Evolutionary conservation across 2,113 vertebrate species (phyloP).

Genomic region (Polypterus bichir): DNA sequence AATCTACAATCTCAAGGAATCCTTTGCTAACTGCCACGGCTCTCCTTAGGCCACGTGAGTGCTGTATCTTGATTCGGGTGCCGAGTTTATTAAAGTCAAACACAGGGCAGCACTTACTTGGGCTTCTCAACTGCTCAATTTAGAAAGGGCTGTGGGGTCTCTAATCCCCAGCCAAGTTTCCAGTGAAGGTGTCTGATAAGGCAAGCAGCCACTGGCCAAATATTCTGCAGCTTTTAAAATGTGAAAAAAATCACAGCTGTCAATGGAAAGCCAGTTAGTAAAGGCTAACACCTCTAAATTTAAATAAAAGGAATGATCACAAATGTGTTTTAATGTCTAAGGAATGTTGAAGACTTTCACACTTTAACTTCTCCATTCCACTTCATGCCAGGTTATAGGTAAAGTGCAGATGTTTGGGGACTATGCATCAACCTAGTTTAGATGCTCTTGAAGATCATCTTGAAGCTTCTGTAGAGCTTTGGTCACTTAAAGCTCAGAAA

Average conservation of each 20-base stretch:
- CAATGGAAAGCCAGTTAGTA: conserved; percentile 20
- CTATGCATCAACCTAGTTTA: no score
- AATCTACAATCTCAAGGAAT: no score
- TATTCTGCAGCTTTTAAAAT: conserved; percentile 31
- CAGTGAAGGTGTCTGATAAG: conserved; percentile 63
- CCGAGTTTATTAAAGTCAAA: neutral
- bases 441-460: no score
- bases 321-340: conserved; percentile 5
- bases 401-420: no score
- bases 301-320: conserved; percentile 18
- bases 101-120: neutral
- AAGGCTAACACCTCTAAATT: conserved; percentile 40
- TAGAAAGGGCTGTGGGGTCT: conserved; percentile 3
- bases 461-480: no score
- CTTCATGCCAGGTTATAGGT: no score
- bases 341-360: neutral
- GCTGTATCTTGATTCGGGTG: no score
- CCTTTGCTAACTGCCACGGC: no score
- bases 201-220: conserved; percentile 23
- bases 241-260: conserved; percentile 38
- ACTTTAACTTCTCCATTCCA: no score
- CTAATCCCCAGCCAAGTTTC: conserved; percentile 53
- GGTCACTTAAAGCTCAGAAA: no score
- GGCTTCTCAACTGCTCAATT: conserved; percentile 6
- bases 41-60: no score